Conservation (phyloP, 2,113 vertebrate species). For the Poeciliopsis retropinna region DNA sequence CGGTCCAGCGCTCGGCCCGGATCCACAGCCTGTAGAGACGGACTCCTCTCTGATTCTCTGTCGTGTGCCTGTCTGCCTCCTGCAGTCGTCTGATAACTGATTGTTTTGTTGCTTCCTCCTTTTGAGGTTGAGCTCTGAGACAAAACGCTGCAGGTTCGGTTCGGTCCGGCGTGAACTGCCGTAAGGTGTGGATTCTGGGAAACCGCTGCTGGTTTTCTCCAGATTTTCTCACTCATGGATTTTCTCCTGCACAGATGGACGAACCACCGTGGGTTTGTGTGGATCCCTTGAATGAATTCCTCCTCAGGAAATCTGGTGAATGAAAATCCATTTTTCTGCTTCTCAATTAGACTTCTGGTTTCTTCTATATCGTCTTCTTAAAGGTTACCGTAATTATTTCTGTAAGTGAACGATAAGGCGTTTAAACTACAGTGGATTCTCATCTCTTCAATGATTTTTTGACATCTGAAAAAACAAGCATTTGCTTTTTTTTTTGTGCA, state of each 20-base stretch:
- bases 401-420: too few species aligned
- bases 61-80: conserved; percentile 18
- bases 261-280: neutral
- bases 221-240: neutral
- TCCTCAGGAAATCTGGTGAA: neutral
- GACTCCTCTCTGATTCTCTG: conserved; percentile 12
- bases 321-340: neutral
- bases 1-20: conserved; percentile 33
- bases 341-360: neutral
- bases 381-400: too few species aligned
- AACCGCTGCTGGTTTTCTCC: neutral
- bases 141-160: conserved; percentile 1
- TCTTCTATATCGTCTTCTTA: neutral
- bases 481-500: too few species aligned
- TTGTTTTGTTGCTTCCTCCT: neutral
- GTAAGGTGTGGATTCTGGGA: neutral
- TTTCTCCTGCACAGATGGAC: neutral
- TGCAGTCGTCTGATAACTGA: conserved; percentile 37
- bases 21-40: conserved; percentile 44
- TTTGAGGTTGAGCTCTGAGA: neutral
- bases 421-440: too few species aligned
- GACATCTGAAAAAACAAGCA: too few species aligned
- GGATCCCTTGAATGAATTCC: neutral
- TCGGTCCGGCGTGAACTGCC: conserved; percentile 3
- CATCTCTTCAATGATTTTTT: too few species aligned